A percentile compares a stretch with the other conserved stretches of the same genome.
Evolutionary conservation across 1,140 invertebrate genomes (phyloP).

Genomic region (Megathymus violae): DNA sequence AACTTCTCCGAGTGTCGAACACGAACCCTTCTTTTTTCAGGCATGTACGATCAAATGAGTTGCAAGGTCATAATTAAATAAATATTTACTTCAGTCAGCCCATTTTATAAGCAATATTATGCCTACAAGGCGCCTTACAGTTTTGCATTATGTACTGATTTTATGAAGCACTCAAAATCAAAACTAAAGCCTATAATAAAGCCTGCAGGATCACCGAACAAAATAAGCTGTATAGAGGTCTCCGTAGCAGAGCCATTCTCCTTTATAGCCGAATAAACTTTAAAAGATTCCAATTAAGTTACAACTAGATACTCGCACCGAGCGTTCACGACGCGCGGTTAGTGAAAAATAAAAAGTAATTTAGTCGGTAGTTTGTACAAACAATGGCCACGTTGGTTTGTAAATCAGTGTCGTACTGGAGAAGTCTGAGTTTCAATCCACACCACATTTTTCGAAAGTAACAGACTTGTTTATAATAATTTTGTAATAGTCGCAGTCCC

Average conservation of each 20-base stretch:
- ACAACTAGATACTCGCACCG: conserved; percentile 36
- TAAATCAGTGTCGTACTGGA: too few relatives aligned
- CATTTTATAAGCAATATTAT: neutral
- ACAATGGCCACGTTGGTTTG: too few relatives aligned
- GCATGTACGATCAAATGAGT: too few relatives aligned
- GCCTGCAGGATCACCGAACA: conserved; percentile 24
- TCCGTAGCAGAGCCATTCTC: conserved; percentile 47
- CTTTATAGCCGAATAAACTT: conserved; percentile 73
- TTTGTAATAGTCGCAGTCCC: too few relatives aligned
- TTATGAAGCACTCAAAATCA: conserved; percentile 25
- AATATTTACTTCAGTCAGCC: neutral
- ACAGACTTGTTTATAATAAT: too few relatives aligned
- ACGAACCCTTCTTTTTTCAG: too few relatives aligned
- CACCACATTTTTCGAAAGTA: too few relatives aligned
- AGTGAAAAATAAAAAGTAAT: too few relatives aligned
- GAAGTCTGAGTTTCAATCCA: too few relatives aligned
- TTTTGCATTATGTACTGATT: neutral
- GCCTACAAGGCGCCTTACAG: neutral
- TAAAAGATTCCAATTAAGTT: conserved; percentile 79
- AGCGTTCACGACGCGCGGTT: conserved; percentile 19
- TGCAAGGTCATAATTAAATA: too few relatives aligned
- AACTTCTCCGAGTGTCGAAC: too few relatives aligned
- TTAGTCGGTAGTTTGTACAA: too few relatives aligned
- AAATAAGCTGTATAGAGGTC: conserved; percentile 26
- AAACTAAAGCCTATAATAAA: conserved; percentile 34